Percentiles rank a stretch among this genome's conserved stretches.
Evolutionary conservation across 2,888 invertebrate genomes (phyloP).

Genomic region (Tetanocera ferruginea): DNA sequence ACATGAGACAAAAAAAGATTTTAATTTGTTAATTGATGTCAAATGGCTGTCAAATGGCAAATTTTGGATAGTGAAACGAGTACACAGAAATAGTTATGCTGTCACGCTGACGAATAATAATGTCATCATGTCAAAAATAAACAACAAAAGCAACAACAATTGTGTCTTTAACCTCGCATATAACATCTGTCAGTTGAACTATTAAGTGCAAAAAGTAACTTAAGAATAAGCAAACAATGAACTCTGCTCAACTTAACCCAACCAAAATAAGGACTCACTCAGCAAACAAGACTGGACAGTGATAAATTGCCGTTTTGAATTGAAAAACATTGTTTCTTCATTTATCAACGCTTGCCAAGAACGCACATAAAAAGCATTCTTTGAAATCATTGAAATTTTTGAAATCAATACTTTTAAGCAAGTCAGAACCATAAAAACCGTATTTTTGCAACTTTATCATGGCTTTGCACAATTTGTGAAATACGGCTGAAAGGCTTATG

Average conservation of each 20-base stretch:
- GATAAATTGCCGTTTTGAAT: neutral
- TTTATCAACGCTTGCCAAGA: too few species aligned
- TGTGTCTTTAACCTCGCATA: neutral
- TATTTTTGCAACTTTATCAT: too few species aligned
- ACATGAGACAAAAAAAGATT: slow-evolving; percentile 2
- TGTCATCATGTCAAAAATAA: neutral
- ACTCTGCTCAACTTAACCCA: neutral
- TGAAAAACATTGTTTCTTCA: too few species aligned
- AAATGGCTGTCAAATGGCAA: slow-evolving; percentile 25
- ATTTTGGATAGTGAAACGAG: neutral
- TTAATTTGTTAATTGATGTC: slow-evolving; percentile 33
- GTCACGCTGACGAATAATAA: slow-evolving; percentile 11
- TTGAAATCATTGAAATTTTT: too few species aligned
- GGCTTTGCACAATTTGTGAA: too few species aligned
- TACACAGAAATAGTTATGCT: slow-evolving; percentile 20
- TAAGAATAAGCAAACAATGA: neutral
- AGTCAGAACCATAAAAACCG: too few species aligned
- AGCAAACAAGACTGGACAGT: neutral
- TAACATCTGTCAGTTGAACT: neutral
- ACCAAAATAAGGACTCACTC: neutral
- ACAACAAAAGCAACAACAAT: neutral
- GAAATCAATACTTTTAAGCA: too few species aligned
- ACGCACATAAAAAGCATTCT: too few species aligned
- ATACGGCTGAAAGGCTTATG: too few species aligned
- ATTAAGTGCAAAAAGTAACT: neutral